A percentile compares a stretch with the other conserved stretches of the same genome.
Conservation (phyloP, 2,888 invertebrate species). For the Drepana falcataria region DNA sequence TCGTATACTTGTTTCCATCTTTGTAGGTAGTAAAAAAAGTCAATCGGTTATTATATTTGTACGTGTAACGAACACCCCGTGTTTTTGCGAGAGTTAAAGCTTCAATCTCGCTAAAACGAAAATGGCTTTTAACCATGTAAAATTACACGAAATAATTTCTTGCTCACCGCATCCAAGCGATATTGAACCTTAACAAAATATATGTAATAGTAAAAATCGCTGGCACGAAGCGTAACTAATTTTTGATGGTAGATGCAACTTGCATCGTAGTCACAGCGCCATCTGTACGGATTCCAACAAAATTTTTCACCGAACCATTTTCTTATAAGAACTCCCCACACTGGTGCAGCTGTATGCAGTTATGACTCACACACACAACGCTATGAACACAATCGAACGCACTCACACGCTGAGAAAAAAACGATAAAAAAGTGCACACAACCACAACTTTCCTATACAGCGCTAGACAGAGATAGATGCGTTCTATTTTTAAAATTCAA, state of each 20-base stretch:
- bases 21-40: no score
- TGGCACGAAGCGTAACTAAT: conserved; percentile 35
- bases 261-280: conserved; percentile 61
- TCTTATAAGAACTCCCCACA: conserved; percentile 73
- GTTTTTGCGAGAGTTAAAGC: not conserved
- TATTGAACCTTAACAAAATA: conserved; percentile 19
- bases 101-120: not conserved
- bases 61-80: not conserved
- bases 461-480: conserved; percentile 33
- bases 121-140: not conserved
- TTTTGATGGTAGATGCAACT: conserved; percentile 48
- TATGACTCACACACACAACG: conserved; percentile 32
- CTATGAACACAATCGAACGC: conserved; percentile 67
- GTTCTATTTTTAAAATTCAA: conserved; percentile 36
- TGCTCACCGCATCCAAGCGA: conserved; percentile 13
- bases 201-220: conserved; percentile 22
- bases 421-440: conserved; percentile 74
- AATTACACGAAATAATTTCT: conserved; percentile 1
- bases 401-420: conserved; percentile 75
- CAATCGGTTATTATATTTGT: no score
- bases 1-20: no score
- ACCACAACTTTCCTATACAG: conserved; percentile 35
- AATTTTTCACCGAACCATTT: conserved; percentile 75
- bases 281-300: conserved; percentile 70
- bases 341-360: conserved; percentile 33